Evolutionary conservation across 2,797 vertebrate genomes (phyloP), one percentile per base, ranked within the genome.

Genomic region (Neopelma chrysocephalum): DNA sequence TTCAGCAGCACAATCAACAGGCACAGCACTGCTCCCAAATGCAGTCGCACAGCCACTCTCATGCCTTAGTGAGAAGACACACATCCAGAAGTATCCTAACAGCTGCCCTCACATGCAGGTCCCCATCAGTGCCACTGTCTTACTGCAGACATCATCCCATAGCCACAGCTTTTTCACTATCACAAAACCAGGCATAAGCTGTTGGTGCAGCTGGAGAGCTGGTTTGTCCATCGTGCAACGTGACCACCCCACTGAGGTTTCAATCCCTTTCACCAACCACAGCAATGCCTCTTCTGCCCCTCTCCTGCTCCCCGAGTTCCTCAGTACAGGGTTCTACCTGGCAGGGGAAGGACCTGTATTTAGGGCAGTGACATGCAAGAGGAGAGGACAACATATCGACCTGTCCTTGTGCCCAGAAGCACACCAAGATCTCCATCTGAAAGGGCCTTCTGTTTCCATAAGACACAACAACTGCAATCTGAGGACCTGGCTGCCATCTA

Each of bases 211-310:
- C 6, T 42, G 53, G 56, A 58, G 58, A 85, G 34, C 47, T 81
- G 61, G 8, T 13, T 2, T 76, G 40, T 48, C 36, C 6, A 1
- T 26, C 1, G 0, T 20, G 27, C 31, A 58, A 15, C 0, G 0
- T 57, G 22, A 73, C 15, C 61, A 47, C 26, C 2, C 23, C 53
- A 50, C 27, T 47, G n/a, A 48, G 48, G 42, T 8, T 43, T 64
- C 73, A 69, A 29, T 2, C n/a, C 51, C 56, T 20, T 54, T 10
- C 26, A 50, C 12, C 6, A 10, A 14, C 25, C 53, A 62, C 1
- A 1, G 42, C 47, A 56, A 9, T 1, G 11, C 25, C 26, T 62
- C 57, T 48, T 64, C 51, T 62, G 57, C 27, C 66, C 34, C 34
- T 31, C 54, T 84, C 43, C 36, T 78, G 20, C 48, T 54, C 40